Conservation (phyloP, 1,140 invertebrate genomes). For the Macrocentrus cingulum region DNA sequence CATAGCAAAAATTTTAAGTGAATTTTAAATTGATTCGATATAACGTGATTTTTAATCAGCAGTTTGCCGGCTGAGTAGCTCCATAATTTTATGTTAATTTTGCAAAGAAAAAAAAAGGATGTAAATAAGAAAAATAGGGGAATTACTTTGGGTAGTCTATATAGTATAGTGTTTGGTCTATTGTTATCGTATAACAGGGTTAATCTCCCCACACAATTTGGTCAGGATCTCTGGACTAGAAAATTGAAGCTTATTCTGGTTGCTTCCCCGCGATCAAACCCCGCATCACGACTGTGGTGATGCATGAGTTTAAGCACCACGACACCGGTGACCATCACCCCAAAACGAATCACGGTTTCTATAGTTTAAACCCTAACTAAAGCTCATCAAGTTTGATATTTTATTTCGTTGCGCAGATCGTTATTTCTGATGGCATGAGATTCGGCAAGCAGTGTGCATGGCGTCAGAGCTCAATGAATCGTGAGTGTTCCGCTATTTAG, state of each 20-base stretch:
- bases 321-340: conserved; percentile 8
- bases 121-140: not conserved
- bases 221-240: conserved; percentile 45
- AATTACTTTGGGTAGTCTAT: not conserved
- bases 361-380: too few relatives aligned
- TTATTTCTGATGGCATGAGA: not conserved
- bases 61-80: conserved; percentile 7
- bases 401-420: too few relatives aligned
- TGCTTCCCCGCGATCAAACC: too few relatives aligned
- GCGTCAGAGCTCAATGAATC: conserved; percentile 43
- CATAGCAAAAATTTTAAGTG: too few relatives aligned
- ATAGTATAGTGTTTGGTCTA: conserved; percentile 33
- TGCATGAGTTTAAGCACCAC: conserved; percentile 20
- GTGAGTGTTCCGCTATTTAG: conserved; percentile 53
- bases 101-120: not conserved
- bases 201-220: conserved; percentile 47
- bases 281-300: not conserved
- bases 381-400: too few relatives aligned
- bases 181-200: conserved; percentile 46
- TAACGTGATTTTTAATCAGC: not conserved
- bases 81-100: not conserved
- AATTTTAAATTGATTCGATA: too few relatives aligned
- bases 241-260: conserved; percentile 55
- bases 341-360: too few relatives aligned
- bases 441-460: not conserved